Evolutionary conservation across 2,113 vertebrate genomes (phyloP), one percentile per base, ranked within the genome.

Genomic region (Lophius piscatorius): DNA sequence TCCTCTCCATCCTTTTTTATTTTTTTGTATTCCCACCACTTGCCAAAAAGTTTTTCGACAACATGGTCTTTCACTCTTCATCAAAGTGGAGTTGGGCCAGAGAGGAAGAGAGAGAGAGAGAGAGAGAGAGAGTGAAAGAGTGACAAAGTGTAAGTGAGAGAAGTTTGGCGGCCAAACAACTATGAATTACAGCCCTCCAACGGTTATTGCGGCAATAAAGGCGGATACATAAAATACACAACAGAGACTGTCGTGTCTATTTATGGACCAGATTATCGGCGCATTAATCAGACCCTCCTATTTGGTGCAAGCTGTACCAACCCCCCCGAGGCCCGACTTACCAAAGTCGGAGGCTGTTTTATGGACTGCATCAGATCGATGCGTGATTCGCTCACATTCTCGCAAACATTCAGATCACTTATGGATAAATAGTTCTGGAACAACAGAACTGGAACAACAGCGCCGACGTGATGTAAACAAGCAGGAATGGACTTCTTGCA

Each of bases 201-300:
- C 79, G 68, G 85, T 92, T 91, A 91, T 87, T 86, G 85, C 82
- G 49, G 85, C 78, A 52, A 86, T 92, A 92, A 90, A 91, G 84
- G 81, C 84, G 80, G 85, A 88, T 85, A 84, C 84, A 90, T 91
- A 92, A 90, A 91, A 87, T 81, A 88, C 63, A 85, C 89, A 89
- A 90, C 82, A 85, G 87, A 86, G 85, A 88, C 80, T 81, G 81
- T 70, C 49, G 35, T 82, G 75, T 81, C 90, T 89, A 90, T 91
- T 90, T 90, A 92, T 89, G 87, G 82, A 87, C 49, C 77, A 88
- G 88, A 90, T 90, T 90, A 89, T 90, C 82, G 74, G 74, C 73
- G 84, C 82, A 85, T 89, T 90, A 91, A 92, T 91, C 87, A 90
- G 86, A 48, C 40, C n/a, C 57, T n/a, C 68, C 70, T 70, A 74